Evolutionary conservation across 2,113 vertebrate genomes (phyloP).

Genomic region (Hippocampus zosterae): DNA sequence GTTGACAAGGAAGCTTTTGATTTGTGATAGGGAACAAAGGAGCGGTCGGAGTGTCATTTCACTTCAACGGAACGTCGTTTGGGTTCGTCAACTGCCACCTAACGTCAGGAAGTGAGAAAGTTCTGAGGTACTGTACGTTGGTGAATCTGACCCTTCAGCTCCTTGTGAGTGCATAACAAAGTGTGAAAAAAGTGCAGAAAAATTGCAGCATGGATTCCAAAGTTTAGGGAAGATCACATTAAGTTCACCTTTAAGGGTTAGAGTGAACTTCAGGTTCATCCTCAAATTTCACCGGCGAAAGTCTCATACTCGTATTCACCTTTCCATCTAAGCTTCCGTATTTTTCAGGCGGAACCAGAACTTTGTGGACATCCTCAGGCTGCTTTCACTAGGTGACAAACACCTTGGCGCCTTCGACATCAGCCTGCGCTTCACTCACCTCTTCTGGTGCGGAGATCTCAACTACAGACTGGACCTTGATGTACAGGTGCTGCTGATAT

Average conservation of each 20-base stretch:
- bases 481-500: conserved; percentile 60
- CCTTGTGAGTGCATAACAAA: not conserved
- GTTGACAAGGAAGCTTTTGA: not conserved
- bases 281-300: not conserved
- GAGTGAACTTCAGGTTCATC: not conserved
- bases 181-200: no score
- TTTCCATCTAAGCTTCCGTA: not conserved
- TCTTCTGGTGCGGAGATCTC: conserved; percentile 81
- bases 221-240: no score
- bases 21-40: conserved; percentile 80
- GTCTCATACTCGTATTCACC: no score
- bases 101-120: conserved; percentile 83
- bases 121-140: conserved; percentile 77
- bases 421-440: conserved; percentile 76
- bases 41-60: conserved; percentile 80
- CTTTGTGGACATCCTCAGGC: conserved; percentile 73
- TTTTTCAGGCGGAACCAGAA: conserved; percentile 77
- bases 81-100: conserved; percentile 87
- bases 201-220: no score
- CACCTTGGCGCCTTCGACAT: conserved; percentile 74
- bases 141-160: not conserved
- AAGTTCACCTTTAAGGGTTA: not conserved
- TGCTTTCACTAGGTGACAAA: conserved; percentile 74
- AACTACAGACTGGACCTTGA: conserved; percentile 79
- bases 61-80: conserved; percentile 79